Percentiles rank a stretch among this genome's conserved stretches.
phyloP scores from a whole-genome alignment of 2,797 vertebrate genomes.

The Columba guinea region DNA sequence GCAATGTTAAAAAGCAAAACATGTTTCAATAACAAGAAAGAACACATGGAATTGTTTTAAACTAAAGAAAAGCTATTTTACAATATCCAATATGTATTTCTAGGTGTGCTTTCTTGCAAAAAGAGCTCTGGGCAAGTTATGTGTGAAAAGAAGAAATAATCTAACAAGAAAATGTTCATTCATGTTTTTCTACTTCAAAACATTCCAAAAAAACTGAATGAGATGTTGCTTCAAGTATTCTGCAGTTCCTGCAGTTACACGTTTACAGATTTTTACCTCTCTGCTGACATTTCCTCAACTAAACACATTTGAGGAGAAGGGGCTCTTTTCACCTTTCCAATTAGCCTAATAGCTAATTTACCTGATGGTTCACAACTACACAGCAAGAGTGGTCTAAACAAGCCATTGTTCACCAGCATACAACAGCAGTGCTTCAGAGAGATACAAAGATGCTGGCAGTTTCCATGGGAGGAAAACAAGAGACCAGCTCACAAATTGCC shows the following conservation, averaged over 20 bases:
- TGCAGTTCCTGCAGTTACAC: not conserved
- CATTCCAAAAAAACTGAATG: not conserved
- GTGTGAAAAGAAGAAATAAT: not conserved
- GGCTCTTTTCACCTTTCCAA: not conserved
- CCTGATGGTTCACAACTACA: not conserved
- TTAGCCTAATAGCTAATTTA: not conserved
- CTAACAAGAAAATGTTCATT: not conserved
- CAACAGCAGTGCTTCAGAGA: not conserved
- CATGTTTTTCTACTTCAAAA: not conserved
- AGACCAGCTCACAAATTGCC: not conserved
- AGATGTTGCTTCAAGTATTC: not conserved
- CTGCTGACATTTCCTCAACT: not conserved
- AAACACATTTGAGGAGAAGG: not conserved
- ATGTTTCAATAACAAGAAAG: conserved; percentile 16
- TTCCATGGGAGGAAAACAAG: not conserved
- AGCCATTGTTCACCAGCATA: not conserved
- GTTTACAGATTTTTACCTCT: not conserved
- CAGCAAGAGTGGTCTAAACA: not conserved
- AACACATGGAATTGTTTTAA: not conserved
- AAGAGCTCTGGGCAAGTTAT: not conserved
- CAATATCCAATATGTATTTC: not conserved
- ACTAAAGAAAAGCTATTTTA: not conserved
- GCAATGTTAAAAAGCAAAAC: conserved; percentile 16
- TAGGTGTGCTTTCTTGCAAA: not conserved
- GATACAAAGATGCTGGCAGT: not conserved